Evolutionary conservation across 2,797 vertebrate genomes (phyloP), one percentile per base, ranked within the genome.

Genomic region (Schizothorax lantsangensis): DNA sequence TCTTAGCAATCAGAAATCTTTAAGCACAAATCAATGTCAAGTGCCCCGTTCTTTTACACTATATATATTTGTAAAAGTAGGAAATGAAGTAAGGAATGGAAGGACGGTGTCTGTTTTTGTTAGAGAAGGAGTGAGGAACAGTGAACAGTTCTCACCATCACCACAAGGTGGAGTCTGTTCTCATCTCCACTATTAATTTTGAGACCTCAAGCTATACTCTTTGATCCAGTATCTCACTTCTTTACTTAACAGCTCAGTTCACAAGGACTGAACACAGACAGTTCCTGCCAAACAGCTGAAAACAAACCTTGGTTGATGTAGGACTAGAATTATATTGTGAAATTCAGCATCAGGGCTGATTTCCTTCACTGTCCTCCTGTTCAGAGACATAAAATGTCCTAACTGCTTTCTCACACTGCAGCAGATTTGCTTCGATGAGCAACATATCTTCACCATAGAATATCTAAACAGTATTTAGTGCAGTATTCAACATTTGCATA

Each of bases 1-100:
- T 83, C 45, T 57, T 45, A 83, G 73, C 52, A 73, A 84, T 43
- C 43, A 49, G 71, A 77, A 81, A 79, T 43, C 82, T 81, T 69
- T 88, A 87, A 87, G 86, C 88, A 81, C 62, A 88, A 84, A 88
- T 88, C 74, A 84, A 57, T 71, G 80, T 83, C 83, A 89, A 87
- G 88, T 89, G 88, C 81, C 83, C 77, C 7, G 49, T 82, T 47
- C 26, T 57, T 62, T 64, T 72, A 30, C 62, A 59, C 66, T 85
- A 84, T 85, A 84, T 85, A 84, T 75, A 86, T 74, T 26, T 71
- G 62, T 66, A 87, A 52, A n/a, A 68, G 17, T 6, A 23, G 47
- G 36, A 57, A 68, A 40, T 66, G 33, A 71, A 71, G 33, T 2
- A 33, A 36, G 11, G 11, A 69, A 79, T 75, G n/a, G 9, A 66